Conservation (phyloP, 2,113 vertebrate species). For the Dromas ardeola region DNA sequence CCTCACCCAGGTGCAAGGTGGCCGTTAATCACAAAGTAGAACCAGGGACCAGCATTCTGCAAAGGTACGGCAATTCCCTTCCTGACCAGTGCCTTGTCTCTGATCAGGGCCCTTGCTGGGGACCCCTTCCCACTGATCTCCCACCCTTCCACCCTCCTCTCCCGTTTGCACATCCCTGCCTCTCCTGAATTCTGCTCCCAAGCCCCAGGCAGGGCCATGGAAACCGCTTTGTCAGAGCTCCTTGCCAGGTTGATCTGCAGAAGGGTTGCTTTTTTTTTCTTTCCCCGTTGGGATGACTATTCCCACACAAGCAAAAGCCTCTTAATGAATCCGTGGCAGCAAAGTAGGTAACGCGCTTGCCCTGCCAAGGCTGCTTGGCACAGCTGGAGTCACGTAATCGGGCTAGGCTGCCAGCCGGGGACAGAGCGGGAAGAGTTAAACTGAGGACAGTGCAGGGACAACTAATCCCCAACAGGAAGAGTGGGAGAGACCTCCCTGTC, state of each 20-base stretch:
- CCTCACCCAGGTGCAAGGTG: not conserved
- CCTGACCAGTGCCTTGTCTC: not conserved
- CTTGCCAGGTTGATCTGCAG: slow-evolving; percentile 16
- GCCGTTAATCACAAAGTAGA: not conserved
- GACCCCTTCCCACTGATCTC: not conserved
- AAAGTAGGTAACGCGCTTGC: slow-evolving; percentile 53
- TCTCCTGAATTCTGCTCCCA: not conserved
- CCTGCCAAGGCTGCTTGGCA: slow-evolving; percentile 71
- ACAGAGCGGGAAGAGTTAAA: slow-evolving; percentile 54
- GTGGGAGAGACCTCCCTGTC: slow-evolving; percentile 1
- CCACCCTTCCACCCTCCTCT: not conserved
- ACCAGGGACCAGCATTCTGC: not conserved
- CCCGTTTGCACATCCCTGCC: not conserved
- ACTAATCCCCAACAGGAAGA: slow-evolving; percentile 43
- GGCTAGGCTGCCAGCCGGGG: not conserved
- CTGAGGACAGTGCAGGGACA: slow-evolving; percentile 37
- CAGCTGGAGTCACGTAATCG: slow-evolving; percentile 65
- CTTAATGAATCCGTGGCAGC: slow-evolving; percentile 72
- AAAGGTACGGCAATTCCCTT: not conserved
- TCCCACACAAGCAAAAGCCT: slow-evolving; percentile 72
- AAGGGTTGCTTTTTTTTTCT: not conserved
- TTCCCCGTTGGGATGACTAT: slow-evolving; percentile 55
- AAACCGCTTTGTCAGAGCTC: slow-evolving; percentile 55
- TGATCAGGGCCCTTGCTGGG: not conserved
- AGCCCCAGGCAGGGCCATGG: not conserved